These are phyloP conservation scores for Tromatobia lineatoria DNA, from an alignment of 2,888 invertebrate genomes.

Conservation along the genomic window DNA sequence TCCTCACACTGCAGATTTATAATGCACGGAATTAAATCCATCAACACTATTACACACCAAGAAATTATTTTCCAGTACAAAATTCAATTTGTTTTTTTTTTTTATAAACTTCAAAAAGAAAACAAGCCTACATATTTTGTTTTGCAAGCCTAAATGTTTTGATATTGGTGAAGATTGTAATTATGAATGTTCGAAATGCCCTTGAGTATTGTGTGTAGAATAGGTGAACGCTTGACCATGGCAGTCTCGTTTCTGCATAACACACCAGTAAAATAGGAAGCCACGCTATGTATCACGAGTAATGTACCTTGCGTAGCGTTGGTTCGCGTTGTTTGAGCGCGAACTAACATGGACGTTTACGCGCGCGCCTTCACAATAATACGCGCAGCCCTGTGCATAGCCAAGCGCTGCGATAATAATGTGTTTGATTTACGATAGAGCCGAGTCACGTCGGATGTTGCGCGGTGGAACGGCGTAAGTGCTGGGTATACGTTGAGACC, in stretches of 20 bases:
- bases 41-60: no score
- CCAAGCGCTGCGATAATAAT: constrained; percentile 75
- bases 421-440: constrained; percentile 80
- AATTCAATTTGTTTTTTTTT: no score
- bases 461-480: constrained; percentile 33
- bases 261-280: not conserved
- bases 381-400: constrained; percentile 23
- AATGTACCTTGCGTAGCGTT: constrained; percentile 4
- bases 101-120: no score
- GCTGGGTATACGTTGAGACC: constrained; percentile 1
- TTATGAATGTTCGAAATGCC: not conserved
- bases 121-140: no score
- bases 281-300: constrained; percentile 30
- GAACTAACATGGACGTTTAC: constrained; percentile 59
- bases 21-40: no score
- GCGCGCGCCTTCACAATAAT: constrained; percentile 59
- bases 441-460: constrained; percentile 69
- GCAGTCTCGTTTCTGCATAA: not conserved
- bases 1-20: no score
- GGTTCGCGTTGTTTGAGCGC: constrained; percentile 20
- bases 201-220: not conserved
- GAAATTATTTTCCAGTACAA: not conserved
- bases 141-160: no score
- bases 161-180: not conserved
- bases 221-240: not conserved